Conservation (phyloP, 1,140 invertebrate genomes). For the Drosophila ambigua region DNA sequence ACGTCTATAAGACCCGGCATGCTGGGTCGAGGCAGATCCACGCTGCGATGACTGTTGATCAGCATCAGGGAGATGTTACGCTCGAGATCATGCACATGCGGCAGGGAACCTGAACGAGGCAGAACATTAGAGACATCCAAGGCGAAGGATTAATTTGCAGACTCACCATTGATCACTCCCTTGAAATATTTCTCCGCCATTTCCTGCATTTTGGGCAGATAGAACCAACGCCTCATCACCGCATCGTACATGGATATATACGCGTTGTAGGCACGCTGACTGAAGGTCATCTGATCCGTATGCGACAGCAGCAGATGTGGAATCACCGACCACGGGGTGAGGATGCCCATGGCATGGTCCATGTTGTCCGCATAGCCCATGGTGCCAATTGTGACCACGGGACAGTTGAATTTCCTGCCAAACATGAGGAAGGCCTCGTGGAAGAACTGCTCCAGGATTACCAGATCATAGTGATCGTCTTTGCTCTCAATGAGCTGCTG, state of each 20-base stretch:
- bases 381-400: constrained; percentile 85
- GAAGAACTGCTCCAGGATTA: constrained; percentile 86
- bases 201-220: constrained; percentile 81
- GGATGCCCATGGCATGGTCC: constrained; percentile 85
- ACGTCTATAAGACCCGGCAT: constrained; percentile 85
- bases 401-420: constrained; percentile 85
- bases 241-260: constrained; percentile 76
- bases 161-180: constrained; percentile 51
- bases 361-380: constrained; percentile 85
- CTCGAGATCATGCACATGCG: constrained; percentile 84
- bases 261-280: constrained; percentile 66
- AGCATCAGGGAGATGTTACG: constrained; percentile 86
- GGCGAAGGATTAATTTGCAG: accelerated
- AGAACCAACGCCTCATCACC: constrained; percentile 69
- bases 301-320: constrained; percentile 84
- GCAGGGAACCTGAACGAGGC: constrained; percentile 54
- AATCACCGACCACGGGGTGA: constrained; percentile 85
- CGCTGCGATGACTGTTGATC: constrained; percentile 85
- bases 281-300: constrained; percentile 79
- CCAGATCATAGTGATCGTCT: constrained; percentile 84
- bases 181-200: constrained; percentile 76
- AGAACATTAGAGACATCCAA: not conserved
- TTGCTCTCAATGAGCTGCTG: constrained; percentile 84
- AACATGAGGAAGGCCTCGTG: constrained; percentile 85
- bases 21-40: constrained; percentile 84